Percentiles rank a stretch among this genome's conserved stretches.
Conservation (phyloP, 2,113 vertebrate genomes). For the Gallinago paraguaiae region DNA sequence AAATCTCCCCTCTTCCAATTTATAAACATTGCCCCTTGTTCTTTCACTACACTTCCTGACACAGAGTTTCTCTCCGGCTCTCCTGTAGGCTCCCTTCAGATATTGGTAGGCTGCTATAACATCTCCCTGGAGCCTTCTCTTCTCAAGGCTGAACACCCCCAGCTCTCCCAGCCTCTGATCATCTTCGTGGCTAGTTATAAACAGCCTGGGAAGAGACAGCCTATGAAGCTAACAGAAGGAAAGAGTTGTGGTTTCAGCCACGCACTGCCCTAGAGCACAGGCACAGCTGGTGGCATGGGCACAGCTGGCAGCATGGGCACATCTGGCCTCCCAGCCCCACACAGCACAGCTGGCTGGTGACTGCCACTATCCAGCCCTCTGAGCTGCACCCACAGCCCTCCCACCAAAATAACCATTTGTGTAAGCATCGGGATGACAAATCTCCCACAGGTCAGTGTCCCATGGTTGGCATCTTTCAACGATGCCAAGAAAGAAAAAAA, state of each 20-base stretch:
- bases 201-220: background rate
- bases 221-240: background rate
- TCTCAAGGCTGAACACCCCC: too few species aligned
- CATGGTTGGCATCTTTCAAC: background rate
- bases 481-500: background rate
- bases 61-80: too few species aligned
- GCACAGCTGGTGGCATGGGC: background rate
- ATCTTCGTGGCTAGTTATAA: background rate
- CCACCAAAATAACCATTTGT: background rate
- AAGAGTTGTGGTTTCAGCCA: background rate
- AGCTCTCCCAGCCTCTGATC: too few species aligned
- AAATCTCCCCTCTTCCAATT: too few species aligned
- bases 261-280: background rate
- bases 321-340: background rate
- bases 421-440: background rate
- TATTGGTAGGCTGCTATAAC: too few species aligned
- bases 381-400: background rate
- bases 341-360: background rate
- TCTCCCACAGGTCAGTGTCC: background rate
- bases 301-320: background rate
- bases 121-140: too few species aligned
- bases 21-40: too few species aligned
- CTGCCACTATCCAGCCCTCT: accelerated
- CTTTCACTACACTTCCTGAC: too few species aligned
- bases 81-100: too few species aligned